A percentile compares a stretch with the other conserved stretches of the same genome.
Evolutionary conservation across 2,888 invertebrate genomes (phyloP).

Genomic region (Tipula unca): DNA sequence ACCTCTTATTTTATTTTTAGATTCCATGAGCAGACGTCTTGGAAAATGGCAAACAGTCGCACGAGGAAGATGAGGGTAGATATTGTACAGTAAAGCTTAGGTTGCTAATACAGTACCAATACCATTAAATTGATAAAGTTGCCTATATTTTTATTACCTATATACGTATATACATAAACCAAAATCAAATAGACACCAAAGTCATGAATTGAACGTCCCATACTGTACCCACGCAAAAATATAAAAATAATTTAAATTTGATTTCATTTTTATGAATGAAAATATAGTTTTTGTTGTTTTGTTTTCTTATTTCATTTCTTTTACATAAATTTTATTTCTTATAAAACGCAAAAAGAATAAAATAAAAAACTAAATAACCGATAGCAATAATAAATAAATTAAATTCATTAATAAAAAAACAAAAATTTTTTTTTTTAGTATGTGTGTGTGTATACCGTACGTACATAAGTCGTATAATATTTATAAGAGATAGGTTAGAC

Average conservation of each 20-base stretch:
- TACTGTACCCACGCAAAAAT: not conserved
- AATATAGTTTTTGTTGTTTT: constrained; percentile 1
- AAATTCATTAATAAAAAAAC: constrained; percentile 9
- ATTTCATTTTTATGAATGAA: constrained; percentile 9
- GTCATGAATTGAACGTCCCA: not conserved
- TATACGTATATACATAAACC: not conserved
- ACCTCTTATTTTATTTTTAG: too few species aligned
- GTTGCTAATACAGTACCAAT: too few species aligned
- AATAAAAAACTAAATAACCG: not conserved
- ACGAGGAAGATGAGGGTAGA: too few species aligned
- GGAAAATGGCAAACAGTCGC: too few species aligned
- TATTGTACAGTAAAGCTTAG: too few species aligned
- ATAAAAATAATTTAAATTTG: not conserved
- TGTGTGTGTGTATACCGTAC: not conserved
- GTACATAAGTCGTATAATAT: not conserved
- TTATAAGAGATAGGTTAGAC: not conserved
- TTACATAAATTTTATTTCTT: not conserved
- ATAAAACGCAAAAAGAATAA: not conserved
- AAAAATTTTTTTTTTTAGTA: not conserved
- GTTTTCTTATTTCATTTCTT: not conserved
- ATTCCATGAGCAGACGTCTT: too few species aligned
- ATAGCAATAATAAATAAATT: constrained; percentile 14
- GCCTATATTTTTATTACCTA: not conserved
- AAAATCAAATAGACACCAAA: not conserved
- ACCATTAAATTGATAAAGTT: not conserved